A percentile compares a stretch with the other conserved stretches of the same genome.
These are phyloP conservation scores for Pterophyllum scalare DNA, from an alignment of 2,113 vertebrate species.

Conservation along the genomic window DNA sequence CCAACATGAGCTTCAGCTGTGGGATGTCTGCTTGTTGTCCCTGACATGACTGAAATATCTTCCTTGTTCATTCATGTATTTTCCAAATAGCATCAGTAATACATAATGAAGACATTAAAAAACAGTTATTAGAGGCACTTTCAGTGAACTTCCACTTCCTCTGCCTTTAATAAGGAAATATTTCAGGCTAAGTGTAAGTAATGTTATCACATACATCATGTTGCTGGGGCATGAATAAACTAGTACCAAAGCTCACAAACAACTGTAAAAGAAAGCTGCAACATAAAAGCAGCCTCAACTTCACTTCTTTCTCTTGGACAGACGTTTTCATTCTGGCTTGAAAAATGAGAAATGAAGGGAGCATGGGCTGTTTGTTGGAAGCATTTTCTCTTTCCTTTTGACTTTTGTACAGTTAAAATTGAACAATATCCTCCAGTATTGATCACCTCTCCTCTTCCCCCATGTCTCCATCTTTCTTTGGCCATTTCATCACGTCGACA, in stretches of 20 bases:
- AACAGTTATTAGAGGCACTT: too few species aligned
- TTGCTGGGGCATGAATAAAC: neutral
- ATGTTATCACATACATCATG: neutral
- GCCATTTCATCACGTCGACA: neutral
- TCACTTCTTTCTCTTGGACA: neutral
- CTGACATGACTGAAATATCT: neutral
- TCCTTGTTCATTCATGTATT: neutral
- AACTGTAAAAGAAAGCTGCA: neutral
- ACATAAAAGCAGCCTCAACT: neutral
- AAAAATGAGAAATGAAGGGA: neutral
- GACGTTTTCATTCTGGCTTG: neutral
- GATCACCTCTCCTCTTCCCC: neutral
- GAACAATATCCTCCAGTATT: neutral
- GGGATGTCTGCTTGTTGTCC: neutral
- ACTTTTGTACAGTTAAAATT: slow-evolving; percentile 6
- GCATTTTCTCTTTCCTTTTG: neutral
- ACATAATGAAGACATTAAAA: neutral
- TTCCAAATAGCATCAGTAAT: neutral
- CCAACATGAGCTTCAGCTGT: neutral
- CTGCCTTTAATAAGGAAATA: neutral
- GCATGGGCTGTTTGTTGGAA: neutral
- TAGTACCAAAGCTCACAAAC: neutral
- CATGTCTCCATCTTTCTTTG: neutral
- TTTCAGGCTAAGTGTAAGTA: neutral
- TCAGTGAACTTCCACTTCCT: too few species aligned